Conservation (phyloP, 2,888 invertebrate genomes). For the Tetranychus piercei region DNA sequence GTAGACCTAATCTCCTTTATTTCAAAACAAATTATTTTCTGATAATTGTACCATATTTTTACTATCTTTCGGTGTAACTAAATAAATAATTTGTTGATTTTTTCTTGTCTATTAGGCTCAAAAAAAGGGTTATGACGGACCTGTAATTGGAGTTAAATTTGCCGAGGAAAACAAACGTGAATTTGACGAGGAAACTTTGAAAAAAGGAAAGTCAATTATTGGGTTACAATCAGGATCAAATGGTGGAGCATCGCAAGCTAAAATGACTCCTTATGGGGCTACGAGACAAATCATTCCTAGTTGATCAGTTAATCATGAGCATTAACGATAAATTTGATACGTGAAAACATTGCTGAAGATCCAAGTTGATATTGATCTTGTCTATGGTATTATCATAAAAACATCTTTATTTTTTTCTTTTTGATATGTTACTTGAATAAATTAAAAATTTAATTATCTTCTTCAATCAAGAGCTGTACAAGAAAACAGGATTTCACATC, state of each 20-base stretch:
- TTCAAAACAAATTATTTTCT: too few relatives aligned
- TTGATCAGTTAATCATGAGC: conserved; percentile 28
- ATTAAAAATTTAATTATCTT: neutral
- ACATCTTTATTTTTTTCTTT: conserved; percentile 2
- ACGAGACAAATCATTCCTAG: conserved; percentile 36
- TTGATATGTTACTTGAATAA: too few relatives aligned
- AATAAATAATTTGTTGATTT: conserved; percentile 1
- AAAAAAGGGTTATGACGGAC: conserved; percentile 35
- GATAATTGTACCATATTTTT: too few relatives aligned
- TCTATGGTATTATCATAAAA: neutral
- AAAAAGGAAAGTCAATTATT: conserved; percentile 36
- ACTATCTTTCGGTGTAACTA: too few relatives aligned
- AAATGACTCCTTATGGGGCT: conserved; percentile 40
- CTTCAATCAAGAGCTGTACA: neutral
- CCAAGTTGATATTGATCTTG: neutral
- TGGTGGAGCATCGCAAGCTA: conserved; percentile 38
- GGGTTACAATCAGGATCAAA: conserved; percentile 39
- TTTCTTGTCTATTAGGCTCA: conserved; percentile 32
- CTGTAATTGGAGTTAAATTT: conserved; percentile 38
- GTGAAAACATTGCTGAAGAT: too few relatives aligned
- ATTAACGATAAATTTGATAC: conserved; percentile 12
- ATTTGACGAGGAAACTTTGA: conserved; percentile 34
- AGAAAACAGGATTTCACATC: too few relatives aligned
- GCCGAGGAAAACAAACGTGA: conserved; percentile 35
- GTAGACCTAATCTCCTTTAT: too few relatives aligned